Evolutionary conservation across 2,888 invertebrate species (phyloP), one percentile per base, ranked within the genome.

Genomic region (Mimumesa dahlbomi): DNA sequence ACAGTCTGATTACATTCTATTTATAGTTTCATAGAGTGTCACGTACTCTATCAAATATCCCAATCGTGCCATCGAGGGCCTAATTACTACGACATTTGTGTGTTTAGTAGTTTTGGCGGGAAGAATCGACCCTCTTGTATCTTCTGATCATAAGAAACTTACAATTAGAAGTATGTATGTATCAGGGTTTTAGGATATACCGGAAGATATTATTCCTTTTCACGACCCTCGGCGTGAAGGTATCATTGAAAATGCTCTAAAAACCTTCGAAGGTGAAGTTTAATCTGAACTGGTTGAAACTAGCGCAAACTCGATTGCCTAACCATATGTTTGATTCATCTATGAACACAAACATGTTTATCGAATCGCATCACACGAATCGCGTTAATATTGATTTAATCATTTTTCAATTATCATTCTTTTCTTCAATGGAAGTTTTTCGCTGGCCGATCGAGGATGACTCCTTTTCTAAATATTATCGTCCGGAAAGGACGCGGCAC

Each of bases 331-430:
- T 38, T 40, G 54, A 56, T 56, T 59, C 50, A 36, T 40, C 19
- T 6, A 16, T 22, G n/a, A 48, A 14, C 50, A 46, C 46, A 52
- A 68, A 59, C 69, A 59, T 42, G 50, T 64, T 72, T 69, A 59
- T 72, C 69, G n/a, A 7, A 13, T 11, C 31, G 29, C 18, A 34
- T 48, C 46, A 36, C 52, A 29, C 16, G 48, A 53, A 18, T 16
- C n/a, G 29, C n/a, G 11, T 19, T 49, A 29, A 31, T 45, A 19
- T n/a, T 18, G 56, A 53, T 18, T 50, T 5, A 40, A 16, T 6
- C 16, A 40, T 40, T 40, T 40, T 11, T 40, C 11, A 11, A 36
- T 36, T 36, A n/a, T 34, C 34, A 3, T 7, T 25, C 25, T 25
- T 7, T 25, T 25, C 7, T n/a, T n/a, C n/a, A n/a, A n/a, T n/a